Conservation (phyloP, 2,888 invertebrate species). For the Priocnemis perturbator region DNA sequence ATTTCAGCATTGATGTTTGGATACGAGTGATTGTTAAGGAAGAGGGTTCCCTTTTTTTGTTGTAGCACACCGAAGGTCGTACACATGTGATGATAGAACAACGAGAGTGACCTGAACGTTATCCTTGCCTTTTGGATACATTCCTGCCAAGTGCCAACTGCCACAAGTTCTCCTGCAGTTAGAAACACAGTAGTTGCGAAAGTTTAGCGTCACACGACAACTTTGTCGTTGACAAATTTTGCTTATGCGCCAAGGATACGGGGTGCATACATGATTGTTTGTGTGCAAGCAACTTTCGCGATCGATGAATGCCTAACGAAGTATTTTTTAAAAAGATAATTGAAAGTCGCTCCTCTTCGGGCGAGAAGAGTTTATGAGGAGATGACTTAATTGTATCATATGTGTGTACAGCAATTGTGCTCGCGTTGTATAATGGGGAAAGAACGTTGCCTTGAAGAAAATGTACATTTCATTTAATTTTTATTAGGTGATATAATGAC, state of each 20-base stretch:
- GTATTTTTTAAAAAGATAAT: slow-evolving; percentile 4
- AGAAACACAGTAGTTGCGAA: slow-evolving; percentile 14
- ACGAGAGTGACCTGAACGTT: slow-evolving; percentile 42
- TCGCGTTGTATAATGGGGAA: slow-evolving; percentile 27
- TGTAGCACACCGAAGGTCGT: slow-evolving; percentile 73
- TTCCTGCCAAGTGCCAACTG: slow-evolving; percentile 68
- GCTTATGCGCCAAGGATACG: slow-evolving; percentile 2
- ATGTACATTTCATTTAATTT: slow-evolving; percentile 42
- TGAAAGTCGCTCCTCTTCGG: slow-evolving; percentile 39
- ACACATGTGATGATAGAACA: slow-evolving; percentile 71
- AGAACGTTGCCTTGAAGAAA: slow-evolving; percentile 37
- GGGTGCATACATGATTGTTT: too few relatives aligned
- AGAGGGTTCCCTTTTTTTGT: slow-evolving; percentile 31
- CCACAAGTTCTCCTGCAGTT: slow-evolving; percentile 49
- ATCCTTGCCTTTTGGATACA: slow-evolving; percentile 64
- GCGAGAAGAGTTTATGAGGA: slow-evolving; percentile 31
- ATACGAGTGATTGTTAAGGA: slow-evolving; percentile 2
- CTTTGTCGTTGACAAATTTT: slow-evolving; percentile 13
- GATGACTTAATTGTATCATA: slow-evolving; percentile 50
- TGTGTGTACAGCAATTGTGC: slow-evolving; percentile 46
- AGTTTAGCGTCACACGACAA: slow-evolving; percentile 3
- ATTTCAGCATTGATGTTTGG: too few relatives aligned
- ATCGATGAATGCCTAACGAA: slow-evolving; percentile 2
- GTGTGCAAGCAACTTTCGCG: background rate
- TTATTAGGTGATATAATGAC: slow-evolving; percentile 31